A percentile compares a stretch with the other conserved stretches of the same genome.
Evolutionary conservation across 2,888 invertebrate genomes (phyloP).

Genomic region (Drosophila parthenogenetica): DNA sequence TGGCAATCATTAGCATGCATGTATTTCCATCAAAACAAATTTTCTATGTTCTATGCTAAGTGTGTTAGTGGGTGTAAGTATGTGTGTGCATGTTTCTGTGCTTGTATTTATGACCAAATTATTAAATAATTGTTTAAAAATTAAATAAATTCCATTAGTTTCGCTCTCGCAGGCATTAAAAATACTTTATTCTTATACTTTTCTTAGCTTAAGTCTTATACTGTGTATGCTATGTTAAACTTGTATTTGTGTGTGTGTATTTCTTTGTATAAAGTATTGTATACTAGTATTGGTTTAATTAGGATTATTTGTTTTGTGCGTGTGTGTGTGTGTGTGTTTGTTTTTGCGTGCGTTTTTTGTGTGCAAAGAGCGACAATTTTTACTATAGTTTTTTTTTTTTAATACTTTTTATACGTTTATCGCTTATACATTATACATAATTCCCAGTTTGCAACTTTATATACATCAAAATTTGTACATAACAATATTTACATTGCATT

Average conservation of each 20-base stretch:
- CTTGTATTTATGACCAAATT: conserved; percentile 11
- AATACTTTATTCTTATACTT: conserved; percentile 34
- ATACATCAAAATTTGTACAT: conserved; percentile 11
- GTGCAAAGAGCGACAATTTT: conserved; percentile 9
- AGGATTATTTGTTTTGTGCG: background rate
- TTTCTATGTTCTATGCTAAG: conserved; percentile 9
- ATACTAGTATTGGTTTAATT: background rate
- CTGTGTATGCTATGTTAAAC: conserved; percentile 22
- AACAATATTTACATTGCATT: conserved; percentile 16
- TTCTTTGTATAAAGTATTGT: conserved; percentile 4
- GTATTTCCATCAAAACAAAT: background rate
- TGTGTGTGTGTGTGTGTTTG: background rate
- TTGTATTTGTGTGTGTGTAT: conserved; percentile 16
- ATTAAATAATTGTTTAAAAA: conserved; percentile 8
- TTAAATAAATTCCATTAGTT: conserved; percentile 36
- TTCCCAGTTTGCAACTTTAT: conserved; percentile 8
- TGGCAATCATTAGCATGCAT: conserved; percentile 17
- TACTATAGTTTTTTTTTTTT: conserved; percentile 5
- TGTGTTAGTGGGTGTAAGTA: background rate
- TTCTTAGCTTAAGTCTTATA: conserved; percentile 23
- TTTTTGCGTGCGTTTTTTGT: background rate
- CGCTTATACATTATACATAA: conserved; percentile 16
- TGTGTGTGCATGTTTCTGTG: conserved; percentile 1
- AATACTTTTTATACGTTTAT: background rate
- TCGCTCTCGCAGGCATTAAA: conserved; percentile 27